Evolutionary conservation across 1,140 invertebrate species (phyloP).

Genomic region (Scaptomyza hsui): DNA sequence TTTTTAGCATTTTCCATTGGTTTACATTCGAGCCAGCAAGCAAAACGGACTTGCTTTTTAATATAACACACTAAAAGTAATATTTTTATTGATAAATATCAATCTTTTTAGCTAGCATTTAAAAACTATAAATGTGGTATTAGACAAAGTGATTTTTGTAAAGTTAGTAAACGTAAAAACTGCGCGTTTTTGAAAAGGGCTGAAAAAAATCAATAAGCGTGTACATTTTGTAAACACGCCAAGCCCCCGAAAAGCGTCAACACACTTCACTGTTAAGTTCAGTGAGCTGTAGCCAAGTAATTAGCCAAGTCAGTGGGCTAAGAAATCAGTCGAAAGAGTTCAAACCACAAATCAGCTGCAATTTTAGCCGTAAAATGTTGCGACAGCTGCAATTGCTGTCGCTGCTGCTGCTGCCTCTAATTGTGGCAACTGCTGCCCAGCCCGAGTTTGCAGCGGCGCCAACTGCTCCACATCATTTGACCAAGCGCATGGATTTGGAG

Average conservation of each 20-base stretch:
- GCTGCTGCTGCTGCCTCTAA: slow-evolving; percentile 21
- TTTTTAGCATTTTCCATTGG: slow-evolving; percentile 66
- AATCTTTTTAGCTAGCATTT: background rate
- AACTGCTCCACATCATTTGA: slow-evolving; percentile 57
- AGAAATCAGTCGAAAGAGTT: slow-evolving; percentile 26
- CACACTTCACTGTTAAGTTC: slow-evolving; percentile 7
- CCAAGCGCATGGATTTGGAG: slow-evolving; percentile 81
- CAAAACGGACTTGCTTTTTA: slow-evolving; percentile 6
- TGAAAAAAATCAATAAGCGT: slow-evolving; percentile 76
- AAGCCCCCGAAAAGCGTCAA: slow-evolving; percentile 55
- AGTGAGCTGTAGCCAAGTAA: slow-evolving; percentile 54
- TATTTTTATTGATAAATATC: background rate
- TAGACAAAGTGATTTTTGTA: slow-evolving; percentile 2
- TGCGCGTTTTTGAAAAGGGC: slow-evolving; percentile 12
- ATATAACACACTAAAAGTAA: slow-evolving; percentile 8
- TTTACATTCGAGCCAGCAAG: slow-evolving; percentile 52
- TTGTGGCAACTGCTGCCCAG: slow-evolving; percentile 49
- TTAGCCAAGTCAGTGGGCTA: slow-evolving; percentile 13
- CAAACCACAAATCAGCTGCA: slow-evolving; percentile 37
- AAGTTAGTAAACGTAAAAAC: slow-evolving; percentile 4
- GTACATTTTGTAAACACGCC: slow-evolving; percentile 76
- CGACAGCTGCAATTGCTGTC: slow-evolving; percentile 21
- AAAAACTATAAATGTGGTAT: slow-evolving; percentile 3
- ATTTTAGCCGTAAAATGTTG: slow-evolving; percentile 42
- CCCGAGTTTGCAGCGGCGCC: slow-evolving; percentile 47